Conservation (phyloP, 1,140 invertebrate species). For the Choristoneura fumiferana region DNA sequence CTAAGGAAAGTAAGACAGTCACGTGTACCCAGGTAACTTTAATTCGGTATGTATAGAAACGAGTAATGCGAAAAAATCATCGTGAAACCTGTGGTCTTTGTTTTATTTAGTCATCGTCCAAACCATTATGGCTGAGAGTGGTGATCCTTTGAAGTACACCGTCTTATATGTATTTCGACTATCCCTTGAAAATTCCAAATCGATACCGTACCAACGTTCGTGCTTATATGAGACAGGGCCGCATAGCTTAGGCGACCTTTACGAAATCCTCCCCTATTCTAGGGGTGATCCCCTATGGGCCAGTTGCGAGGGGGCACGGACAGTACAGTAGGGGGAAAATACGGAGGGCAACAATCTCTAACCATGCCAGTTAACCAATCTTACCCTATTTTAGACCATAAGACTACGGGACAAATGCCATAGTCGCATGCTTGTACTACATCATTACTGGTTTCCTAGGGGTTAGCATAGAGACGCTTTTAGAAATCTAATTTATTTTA, state of each 20-base stretch:
- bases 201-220: conserved; percentile 7
- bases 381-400: not conserved
- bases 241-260: conserved; percentile 27
- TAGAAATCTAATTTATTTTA: conserved; percentile 56
- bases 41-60: too few relatives aligned
- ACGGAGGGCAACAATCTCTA: not conserved
- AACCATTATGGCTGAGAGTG: too few relatives aligned
- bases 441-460: too few relatives aligned
- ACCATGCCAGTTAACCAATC: not conserved
- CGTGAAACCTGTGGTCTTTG: too few relatives aligned
- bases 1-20: too few relatives aligned
- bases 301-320: conserved; percentile 21
- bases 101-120: too few relatives aligned
- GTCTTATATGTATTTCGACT: not conserved
- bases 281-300: conserved; percentile 37
- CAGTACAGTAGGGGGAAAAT: conserved; percentile 17
- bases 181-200: not conserved
- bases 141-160: too few relatives aligned
- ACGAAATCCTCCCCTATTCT: conserved; percentile 24
- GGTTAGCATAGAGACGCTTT: conserved; percentile 39
- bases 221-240: not conserved
- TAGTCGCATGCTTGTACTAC: not conserved
- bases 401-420: not conserved
- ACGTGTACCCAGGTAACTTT: too few relatives aligned
- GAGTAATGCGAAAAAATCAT: too few relatives aligned